Percentiles rank a stretch among this genome's conserved stretches.
Evolutionary conservation across 2,888 invertebrate species (phyloP).

Genomic region (Spatulosminthurus flaviceps): DNA sequence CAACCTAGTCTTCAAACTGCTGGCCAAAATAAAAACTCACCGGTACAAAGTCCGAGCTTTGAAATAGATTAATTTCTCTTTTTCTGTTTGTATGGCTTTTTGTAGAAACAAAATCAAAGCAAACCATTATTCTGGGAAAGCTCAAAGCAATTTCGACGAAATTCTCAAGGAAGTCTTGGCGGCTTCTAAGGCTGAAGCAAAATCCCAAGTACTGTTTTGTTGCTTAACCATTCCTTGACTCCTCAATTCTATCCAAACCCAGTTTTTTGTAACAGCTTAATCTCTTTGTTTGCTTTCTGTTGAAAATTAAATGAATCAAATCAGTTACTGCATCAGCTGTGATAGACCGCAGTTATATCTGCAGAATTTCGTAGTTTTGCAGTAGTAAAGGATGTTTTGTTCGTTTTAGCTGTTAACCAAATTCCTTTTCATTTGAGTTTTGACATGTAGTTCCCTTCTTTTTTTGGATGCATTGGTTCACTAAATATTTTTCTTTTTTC

Average conservation of each 20-base stretch:
- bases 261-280: slow-evolving; percentile 21
- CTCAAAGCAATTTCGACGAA: slow-evolving; percentile 50
- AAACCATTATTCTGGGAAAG: slow-evolving; percentile 31
- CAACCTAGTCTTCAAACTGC: slow-evolving; percentile 41
- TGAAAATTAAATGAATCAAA: no score
- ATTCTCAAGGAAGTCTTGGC: slow-evolving; percentile 58
- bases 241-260: slow-evolving; percentile 32
- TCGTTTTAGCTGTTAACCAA: no score
- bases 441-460: no score
- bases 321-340: no score
- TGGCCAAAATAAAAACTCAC: slow-evolving; percentile 45
- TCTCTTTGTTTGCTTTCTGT: no score
- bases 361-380: no score
- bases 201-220: slow-evolving; percentile 50
- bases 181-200: slow-evolving; percentile 58
- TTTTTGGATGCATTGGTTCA: no score
- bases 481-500: no score
- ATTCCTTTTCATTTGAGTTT: no score
- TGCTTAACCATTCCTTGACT: slow-evolving; percentile 16
- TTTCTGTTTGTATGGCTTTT: slow-evolving; percentile 46
- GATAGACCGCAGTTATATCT: no score
- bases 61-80: slow-evolving; percentile 18
- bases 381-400: no score
- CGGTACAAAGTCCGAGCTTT: slow-evolving; percentile 48
- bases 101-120: slow-evolving; percentile 41